These are phyloP conservation scores for Agelastica alni DNA, from an alignment of 2,888 invertebrate species.

Conservation along the genomic window DNA sequence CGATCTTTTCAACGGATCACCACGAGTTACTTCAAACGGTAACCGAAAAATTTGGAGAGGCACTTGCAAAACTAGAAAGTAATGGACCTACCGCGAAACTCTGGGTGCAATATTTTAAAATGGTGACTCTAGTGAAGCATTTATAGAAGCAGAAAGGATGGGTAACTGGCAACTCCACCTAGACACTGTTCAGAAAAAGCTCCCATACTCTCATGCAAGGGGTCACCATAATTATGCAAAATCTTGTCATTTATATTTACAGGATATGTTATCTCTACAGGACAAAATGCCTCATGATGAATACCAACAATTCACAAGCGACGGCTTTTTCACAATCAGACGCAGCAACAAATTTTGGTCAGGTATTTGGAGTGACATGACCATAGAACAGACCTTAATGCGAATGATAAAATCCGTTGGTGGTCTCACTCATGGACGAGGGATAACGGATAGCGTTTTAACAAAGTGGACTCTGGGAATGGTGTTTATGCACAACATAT, in stretches of 20 bases:
- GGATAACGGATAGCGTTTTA: not conserved
- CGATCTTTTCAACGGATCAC: not conserved
- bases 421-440: conserved; percentile 25
- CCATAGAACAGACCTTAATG: conserved; percentile 44
- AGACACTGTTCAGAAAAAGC: conserved; percentile 8
- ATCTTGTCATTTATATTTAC: conserved; percentile 41
- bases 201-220: conserved; percentile 14
- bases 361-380: conserved; percentile 40
- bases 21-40: conserved; percentile 1
- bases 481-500: not conserved
- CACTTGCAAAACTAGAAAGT: conserved; percentile 8
- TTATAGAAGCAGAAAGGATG: conserved; percentile 43
- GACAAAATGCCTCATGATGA: conserved; percentile 22
- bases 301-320: conserved; percentile 34
- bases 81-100: conserved; percentile 30
- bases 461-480: not conserved
- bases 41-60: conserved; percentile 9
- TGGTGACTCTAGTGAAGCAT: conserved; percentile 42
- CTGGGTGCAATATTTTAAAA: conserved; percentile 44
- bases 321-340: conserved; percentile 39
- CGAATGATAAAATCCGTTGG: conserved; percentile 39
- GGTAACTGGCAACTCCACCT: conserved; percentile 40
- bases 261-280: conserved; percentile 40
- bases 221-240: conserved; percentile 23
- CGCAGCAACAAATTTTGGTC: conserved; percentile 22